A percentile compares a stretch with the other conserved stretches of the same genome.
Conservation (phyloP, 2,888 invertebrate species). For the Lasius fuliginosus region DNA sequence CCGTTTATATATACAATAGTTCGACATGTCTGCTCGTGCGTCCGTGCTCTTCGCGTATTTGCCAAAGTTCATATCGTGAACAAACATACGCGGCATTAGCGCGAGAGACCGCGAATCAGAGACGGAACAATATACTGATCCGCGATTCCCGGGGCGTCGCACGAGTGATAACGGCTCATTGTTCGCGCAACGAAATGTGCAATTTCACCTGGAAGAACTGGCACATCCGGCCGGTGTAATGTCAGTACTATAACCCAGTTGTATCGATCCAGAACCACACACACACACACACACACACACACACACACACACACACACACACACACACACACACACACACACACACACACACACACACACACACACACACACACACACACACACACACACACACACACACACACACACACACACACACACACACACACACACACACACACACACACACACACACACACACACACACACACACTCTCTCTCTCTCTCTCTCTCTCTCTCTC, state of each 20-base stretch:
- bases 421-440: not conserved
- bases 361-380: not conserved
- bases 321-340: not conserved
- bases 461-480: not conserved
- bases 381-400: not conserved
- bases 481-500: too few species aligned
- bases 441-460: not conserved
- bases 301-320: not conserved
- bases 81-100: slow-evolving; percentile 29
- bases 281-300: not conserved
- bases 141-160: slow-evolving; percentile 22
- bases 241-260: slow-evolving; percentile 20
- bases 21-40: slow-evolving; percentile 4
- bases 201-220: slow-evolving; percentile 42
- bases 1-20: not conserved
- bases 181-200: slow-evolving; percentile 20
- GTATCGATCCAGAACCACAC: slow-evolving; percentile 26
- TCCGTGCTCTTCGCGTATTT: slow-evolving; percentile 14
- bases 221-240: slow-evolving; percentile 1
- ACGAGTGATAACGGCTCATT: slow-evolving; percentile 7
- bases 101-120: slow-evolving; percentile 33
- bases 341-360: not conserved
- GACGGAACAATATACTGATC: slow-evolving; percentile 27
- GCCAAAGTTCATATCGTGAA: slow-evolving; percentile 36
- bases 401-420: not conserved